Evolutionary conservation across 2,888 invertebrate genomes (phyloP), one percentile per base, ranked within the genome.

Genomic region (Dorcus parallelipipedus): DNA sequence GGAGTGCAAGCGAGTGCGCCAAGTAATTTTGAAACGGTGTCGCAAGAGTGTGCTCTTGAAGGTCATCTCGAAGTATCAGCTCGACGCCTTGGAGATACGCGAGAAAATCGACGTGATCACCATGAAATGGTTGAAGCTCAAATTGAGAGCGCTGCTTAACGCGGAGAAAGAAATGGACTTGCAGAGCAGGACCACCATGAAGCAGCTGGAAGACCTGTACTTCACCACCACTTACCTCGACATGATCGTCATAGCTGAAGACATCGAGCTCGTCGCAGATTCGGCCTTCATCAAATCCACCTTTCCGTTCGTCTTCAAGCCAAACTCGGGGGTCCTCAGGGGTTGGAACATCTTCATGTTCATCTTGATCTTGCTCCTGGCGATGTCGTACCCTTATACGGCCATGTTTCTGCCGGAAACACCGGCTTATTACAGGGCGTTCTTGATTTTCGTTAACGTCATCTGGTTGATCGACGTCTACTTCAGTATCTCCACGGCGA

Each of bases 221-320:
- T 65, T 63, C 51, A 63, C 61, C 45, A 43, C 56, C 20, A 61
- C 55, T 17, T 55, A 64, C 41, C 47, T 65, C 9, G 61, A 65
- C 38, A 48, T 60, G 43, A 17, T 67, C 7, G 63, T 61, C 6
- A 33, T 65, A 9, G 57, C 64, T 0, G 63, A 65, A 41, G 56
- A 61, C 10, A 54, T 54, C 9, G 63, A 65, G 20, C 47, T 67
- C 4, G 55, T 52, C 2, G 55, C 61, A 1, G 68, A 68, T 41
- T 58, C 62, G 0, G 64, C 69, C 17, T 71, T 70, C 38, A 10
- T 67, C 17, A 66, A 60, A 56, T 47, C 58, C 9, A 65, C 51
- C 4, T 71, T 61, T 48, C 71, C 69, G 8, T 66, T 66, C 49
- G 62, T 71, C 7, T 58, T 71, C 33, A 65, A 67, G 49, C 66